Base-by-base conservation (phyloP, 53 echinoderm and acorn worm species). In the Luidia sarsii region DNA sequence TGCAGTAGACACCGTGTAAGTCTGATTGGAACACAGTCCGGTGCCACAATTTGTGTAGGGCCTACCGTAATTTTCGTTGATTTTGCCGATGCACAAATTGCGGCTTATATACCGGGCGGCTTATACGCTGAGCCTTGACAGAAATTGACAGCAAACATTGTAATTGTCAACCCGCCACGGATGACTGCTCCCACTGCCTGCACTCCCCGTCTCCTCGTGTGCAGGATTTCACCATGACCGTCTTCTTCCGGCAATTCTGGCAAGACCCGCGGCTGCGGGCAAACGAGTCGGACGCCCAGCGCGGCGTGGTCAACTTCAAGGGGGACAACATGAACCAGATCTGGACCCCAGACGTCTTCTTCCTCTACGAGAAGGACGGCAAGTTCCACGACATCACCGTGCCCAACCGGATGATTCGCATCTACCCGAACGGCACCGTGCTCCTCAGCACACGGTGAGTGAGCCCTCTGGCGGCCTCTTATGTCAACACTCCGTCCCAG, bases 281-380 rank as follows among this genome's bases (percentile, higher is more conserved):
- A 59, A 87, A 71, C 38, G 81, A 71, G 60, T 41, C 83, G 11
- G 46, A 32, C 21, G n/a, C 29, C 20, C 34, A 30, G 20, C n/a
- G n/a, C n/a, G 46, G 53, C 19, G 63, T 80, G 6, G 70, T 87
- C 41, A 87, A 57, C 46, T 74, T 81, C 62, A 86, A 87, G 63
- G 87, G 80, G 23, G 70, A 81, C 39, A 41, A 65, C 50, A 80
- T 66, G 55, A 63, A 13, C 32, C 25, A 46, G 33, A 71, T 87
- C 49, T 87, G 87, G 87, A 71, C 80, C 31, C 87, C 87, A 0
- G 87, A 87, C 50, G 71, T 87, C 36, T 87, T 80, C 64, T 81
- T 87, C 36, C 70, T 81, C 19, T 71, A 71, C 70, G 87, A 87
- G 41, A 87, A 87, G 81, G 57, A 70, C 4, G 69, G 70, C 33